phyloP scores from a whole-genome alignment of 2,888 invertebrate species.

The Platerodrilus igneus region DNA sequence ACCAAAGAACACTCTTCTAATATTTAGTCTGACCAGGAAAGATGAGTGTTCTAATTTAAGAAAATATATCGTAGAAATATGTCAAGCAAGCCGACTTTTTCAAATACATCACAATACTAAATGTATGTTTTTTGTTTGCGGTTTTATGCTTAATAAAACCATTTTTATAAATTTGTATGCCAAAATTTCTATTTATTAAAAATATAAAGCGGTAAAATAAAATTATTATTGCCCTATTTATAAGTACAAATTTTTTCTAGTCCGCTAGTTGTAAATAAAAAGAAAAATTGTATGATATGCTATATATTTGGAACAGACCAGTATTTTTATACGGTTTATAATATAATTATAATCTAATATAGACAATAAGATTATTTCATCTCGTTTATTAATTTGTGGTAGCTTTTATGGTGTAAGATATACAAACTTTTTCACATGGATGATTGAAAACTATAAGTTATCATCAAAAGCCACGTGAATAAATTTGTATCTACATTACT shows the following conservation, averaged over 20 bases:
- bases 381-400: not conserved
- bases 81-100: no score
- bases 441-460: not conserved
- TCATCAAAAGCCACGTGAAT: slow-evolving; percentile 4
- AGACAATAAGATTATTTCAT: slow-evolving; percentile 14
- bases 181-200: no score
- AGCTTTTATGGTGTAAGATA: not conserved
- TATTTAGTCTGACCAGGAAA: no score
- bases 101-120: no score
- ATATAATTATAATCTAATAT: slow-evolving; percentile 10
- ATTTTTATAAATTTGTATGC: no score
- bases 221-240: slow-evolving; percentile 14
- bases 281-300: no score
- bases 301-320: slow-evolving; percentile 18
- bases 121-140: no score
- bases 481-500: slow-evolving; percentile 15
- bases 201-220: not conserved
- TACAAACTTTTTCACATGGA: not conserved
- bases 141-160: no score
- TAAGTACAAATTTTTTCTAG: slow-evolving; percentile 22
- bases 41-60: no score
- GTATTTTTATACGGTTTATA: slow-evolving; percentile 23
- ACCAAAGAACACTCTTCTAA: no score
- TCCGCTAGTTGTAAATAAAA: slow-evolving; percentile 14
- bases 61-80: no score